Evolutionary conservation across 2,113 vertebrate genomes (phyloP).

Genomic region (Bubo blakistoni): DNA sequence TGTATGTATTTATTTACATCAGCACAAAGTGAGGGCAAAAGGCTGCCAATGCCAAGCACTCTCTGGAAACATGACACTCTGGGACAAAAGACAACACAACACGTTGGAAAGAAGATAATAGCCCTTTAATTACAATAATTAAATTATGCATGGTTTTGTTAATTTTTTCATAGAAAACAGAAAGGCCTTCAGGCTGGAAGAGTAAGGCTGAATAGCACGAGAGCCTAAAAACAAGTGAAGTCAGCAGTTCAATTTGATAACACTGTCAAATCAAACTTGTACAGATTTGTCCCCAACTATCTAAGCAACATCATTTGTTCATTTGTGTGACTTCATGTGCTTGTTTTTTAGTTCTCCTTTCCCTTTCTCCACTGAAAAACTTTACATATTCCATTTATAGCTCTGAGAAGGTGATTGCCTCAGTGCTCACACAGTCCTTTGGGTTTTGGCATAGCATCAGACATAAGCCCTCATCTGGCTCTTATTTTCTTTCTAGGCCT

Average conservation of each 20-base stretch:
- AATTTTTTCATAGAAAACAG: not conserved
- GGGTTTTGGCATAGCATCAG: not conserved
- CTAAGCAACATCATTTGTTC: not conserved
- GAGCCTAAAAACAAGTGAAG: not conserved
- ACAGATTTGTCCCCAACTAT: not conserved
- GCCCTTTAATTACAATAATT: not conserved
- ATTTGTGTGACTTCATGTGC: not conserved
- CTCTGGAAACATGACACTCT: not conserved
- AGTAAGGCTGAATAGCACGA: not conserved
- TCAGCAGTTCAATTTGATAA: not conserved
- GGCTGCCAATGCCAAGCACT: not conserved
- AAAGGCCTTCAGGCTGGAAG: not conserved
- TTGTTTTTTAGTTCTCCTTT: not conserved
- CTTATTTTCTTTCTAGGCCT: not conserved
- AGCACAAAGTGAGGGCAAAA: not conserved
- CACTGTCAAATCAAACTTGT: not conserved
- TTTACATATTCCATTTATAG: not conserved
- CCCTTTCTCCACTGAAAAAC: not conserved
- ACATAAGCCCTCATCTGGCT: not conserved
- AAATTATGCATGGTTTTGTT: not conserved
- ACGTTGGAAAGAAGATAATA: not conserved
- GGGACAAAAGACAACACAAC: not conserved
- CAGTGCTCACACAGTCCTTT: not conserved
- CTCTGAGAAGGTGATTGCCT: not conserved
- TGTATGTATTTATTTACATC: not conserved